Evolutionary conservation across 2,888 invertebrate species (phyloP), one percentile per base, ranked within the genome.

Genomic region (Nebria brevicollis): DNA sequence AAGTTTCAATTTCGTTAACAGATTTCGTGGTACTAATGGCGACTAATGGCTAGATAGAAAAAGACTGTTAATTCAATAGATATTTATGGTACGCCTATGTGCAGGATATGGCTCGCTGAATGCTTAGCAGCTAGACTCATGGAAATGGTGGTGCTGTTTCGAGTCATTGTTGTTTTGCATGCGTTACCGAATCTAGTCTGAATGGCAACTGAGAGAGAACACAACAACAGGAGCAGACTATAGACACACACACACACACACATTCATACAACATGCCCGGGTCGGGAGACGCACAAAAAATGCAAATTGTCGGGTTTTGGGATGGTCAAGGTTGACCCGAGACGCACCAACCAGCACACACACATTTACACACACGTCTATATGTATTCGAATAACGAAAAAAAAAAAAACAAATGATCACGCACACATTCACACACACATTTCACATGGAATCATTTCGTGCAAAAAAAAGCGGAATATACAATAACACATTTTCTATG

Each of bases 281-380:
- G 70, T 34, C 70, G 70, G 84, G 85, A 85, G 86, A 86, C 87
- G 86, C 86, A 87, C 86, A 86, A 87, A 86, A 86, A 86, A 87
- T 86, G 86, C 86, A 86, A 86, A 86, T 86, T 80, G 85, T 84
- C 84, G 85, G 84, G 70, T 75, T 73, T 84, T 84, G 85, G 85
- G 85, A 85, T 84, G 84, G 85, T 85, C 87, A 87, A 87, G 86
- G 86, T 85, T 86, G 84, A 68, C 34, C 54, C 34, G 66, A 80
- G 72, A 80, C 80, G 80, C 80, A 80, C 72, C 41, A 34, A 26
- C 10, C 42, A 26, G 13, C 41, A 41, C 73, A 73, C 20, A 73
- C 34, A 72, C 72, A 26, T 20, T 25, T 20, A n/a, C 66, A 66
- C 25, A 70, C 70, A 1, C 11, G 25, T 26, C 70, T 11, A 5